phyloP scores from a whole-genome alignment of 2,888 invertebrate species.

The Brachynemurus nebulosus region DNA sequence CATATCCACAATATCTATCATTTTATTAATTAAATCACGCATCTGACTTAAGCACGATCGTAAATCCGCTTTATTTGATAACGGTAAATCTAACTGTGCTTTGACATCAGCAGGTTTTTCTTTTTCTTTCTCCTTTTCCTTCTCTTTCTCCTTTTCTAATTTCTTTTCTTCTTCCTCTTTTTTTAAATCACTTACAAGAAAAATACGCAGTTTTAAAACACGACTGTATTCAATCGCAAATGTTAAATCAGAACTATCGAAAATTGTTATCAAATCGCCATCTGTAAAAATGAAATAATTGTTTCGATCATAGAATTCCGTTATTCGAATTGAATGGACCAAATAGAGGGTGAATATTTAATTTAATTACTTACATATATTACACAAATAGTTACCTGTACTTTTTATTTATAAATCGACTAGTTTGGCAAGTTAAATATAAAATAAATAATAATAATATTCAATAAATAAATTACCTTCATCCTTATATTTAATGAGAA shows the following conservation, averaged over 20 bases:
- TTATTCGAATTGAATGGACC: too few species aligned
- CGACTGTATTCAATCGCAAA: slow-evolving; percentile 55
- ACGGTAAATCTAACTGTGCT: too few species aligned
- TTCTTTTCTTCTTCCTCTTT: too few species aligned
- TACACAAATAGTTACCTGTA: too few species aligned
- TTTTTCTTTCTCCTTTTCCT: too few species aligned
- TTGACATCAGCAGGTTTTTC: too few species aligned
- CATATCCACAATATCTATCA: neutral
- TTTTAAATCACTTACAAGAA: slow-evolving; percentile 23
- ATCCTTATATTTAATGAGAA: slow-evolving; percentile 56
- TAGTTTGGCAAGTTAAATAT: neutral
- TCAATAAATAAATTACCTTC: slow-evolving; percentile 35
- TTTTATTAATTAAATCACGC: neutral
- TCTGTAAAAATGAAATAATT: slow-evolving; percentile 35
- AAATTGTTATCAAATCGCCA: slow-evolving; percentile 55
- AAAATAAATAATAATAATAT: neutral
- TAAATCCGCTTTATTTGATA: too few species aligned
- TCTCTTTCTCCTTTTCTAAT: too few species aligned
- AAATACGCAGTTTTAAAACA: slow-evolving; percentile 46
- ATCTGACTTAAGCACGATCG: neutral
- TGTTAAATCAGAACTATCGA: slow-evolving; percentile 52
- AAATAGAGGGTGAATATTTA: too few species aligned
- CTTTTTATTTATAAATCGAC: too few species aligned
- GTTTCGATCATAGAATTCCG: too few species aligned
- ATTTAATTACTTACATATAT: too few species aligned